Percentiles rank a stretch among this genome's conserved stretches.
Evolutionary conservation across 2,888 invertebrate genomes (phyloP).

Genomic region (Salpingus planirostris): DNA sequence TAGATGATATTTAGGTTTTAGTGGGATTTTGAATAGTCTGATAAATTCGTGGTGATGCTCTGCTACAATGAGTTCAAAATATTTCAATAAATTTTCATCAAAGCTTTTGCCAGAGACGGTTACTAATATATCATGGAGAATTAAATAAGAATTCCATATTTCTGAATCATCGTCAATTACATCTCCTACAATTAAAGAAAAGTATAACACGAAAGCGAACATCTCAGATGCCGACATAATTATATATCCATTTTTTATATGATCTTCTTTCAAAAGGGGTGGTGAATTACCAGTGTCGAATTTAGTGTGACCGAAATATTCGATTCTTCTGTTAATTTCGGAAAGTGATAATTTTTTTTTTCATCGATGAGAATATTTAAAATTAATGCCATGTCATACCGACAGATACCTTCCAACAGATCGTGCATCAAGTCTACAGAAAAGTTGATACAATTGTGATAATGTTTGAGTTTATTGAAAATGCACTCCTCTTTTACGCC

Average conservation of each 20-base stretch:
- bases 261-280: not conserved
- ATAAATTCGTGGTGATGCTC: not conserved
- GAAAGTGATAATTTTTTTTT: not conserved
- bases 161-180: not conserved
- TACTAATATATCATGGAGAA: not conserved
- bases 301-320: not conserved
- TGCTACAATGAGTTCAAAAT: not conserved
- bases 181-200: not conserved
- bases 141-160: not conserved
- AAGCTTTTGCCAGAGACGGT: not conserved
- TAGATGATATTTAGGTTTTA: conserved; percentile 1
- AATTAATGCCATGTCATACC: not conserved
- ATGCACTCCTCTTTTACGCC: not conserved
- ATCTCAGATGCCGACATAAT: not conserved
- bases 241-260: not conserved
- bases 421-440: not conserved
- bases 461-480: not conserved
- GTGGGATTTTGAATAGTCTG: not conserved
- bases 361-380: not conserved
- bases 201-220: not conserved
- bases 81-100: not conserved
- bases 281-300: not conserved
- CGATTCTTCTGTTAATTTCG: not conserved
- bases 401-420: not conserved
- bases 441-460: not conserved